Base-by-base conservation (phyloP, 2,797 vertebrate genomes). In the Catharus ustulatus region DNA sequence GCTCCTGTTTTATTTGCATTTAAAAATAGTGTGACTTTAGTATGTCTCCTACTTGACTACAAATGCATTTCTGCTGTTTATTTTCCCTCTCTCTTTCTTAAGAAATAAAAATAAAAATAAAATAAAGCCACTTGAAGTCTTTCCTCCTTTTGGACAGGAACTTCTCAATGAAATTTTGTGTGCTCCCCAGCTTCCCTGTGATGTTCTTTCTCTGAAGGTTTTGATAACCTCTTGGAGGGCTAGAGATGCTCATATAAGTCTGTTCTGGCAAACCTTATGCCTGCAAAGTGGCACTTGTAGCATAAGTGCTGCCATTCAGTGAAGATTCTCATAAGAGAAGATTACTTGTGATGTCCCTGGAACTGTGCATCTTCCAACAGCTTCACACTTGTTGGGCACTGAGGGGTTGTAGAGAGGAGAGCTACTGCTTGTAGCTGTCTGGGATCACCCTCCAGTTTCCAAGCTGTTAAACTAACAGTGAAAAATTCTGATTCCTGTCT, bases 251-350 rank as follows among this genome's bases (percentile, higher is more conserved):
- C 42, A 15, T 29, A 0, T 11, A 40, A 80, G 40, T 55, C 22
- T 81, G 58, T 83, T 68, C 84, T 9, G 7, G 46, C 71, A 80
- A 32, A 63, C 11, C 52, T 84, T 7, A 4, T 11, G n/a, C 49
- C 48, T 75, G 26, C 15, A 27, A 71, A 87, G 86, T 83, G 84
- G 43, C 71, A 89, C 68, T 95, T 89, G 75, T 59, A 68, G 36
- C 26, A 8, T 45, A 67, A 91, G 49, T 84, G 63, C 67, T 84
- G n/a, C 64, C 64, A 55, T 76, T 89, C 69, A 68, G 46, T 81
- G 61, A 73, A 59, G 45, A 45, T 61, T 87, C 80, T 85, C 12
- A 4, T n/a, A 52, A 29, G 45, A 72, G 69, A 59, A 58, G 19
- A 57, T 87, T 67, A 27, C 58, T 58, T 63, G 18, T 69, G 61